Conservation (phyloP, 2,113 vertebrate species). For the Pleuronectes platessa region DNA sequence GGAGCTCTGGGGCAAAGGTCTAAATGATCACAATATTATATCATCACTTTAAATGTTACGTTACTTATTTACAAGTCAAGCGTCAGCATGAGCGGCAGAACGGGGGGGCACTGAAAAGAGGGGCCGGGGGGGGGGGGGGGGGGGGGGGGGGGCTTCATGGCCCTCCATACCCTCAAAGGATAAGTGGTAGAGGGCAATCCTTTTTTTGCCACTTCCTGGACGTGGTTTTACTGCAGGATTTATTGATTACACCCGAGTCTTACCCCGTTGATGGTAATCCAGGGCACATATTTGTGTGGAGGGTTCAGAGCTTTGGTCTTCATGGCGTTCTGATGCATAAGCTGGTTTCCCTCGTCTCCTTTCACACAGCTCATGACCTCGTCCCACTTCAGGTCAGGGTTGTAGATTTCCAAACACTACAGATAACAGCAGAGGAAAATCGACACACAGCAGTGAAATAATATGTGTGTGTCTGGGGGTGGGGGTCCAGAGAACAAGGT, state of each 20-base stretch:
- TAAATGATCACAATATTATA: background rate
- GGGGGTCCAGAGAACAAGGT: no score
- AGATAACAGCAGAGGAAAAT: background rate
- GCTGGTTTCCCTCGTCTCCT: slow-evolving; percentile 82
- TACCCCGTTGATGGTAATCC: slow-evolving; percentile 93
- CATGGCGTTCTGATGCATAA: slow-evolving; percentile 91
- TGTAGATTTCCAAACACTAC: slow-evolving; percentile 85
- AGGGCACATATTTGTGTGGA: slow-evolving; percentile 89
- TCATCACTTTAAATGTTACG: background rate
- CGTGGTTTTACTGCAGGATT: background rate
- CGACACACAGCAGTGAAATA: background rate
- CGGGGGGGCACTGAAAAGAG: background rate
- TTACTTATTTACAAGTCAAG: background rate
- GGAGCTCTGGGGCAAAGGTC: background rate
- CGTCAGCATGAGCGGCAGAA: background rate
- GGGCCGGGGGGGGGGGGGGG: background rate
- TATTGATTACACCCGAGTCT: slow-evolving; percentile 5
- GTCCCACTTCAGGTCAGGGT: slow-evolving; percentile 42
- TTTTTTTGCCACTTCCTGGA: background rate
- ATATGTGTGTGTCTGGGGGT: background rate
- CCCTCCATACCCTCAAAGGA: no score
- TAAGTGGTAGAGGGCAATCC: no score
- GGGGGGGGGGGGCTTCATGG: background rate
- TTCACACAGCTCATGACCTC: slow-evolving; percentile 80
- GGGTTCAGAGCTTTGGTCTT: slow-evolving; percentile 83